phyloP scores from a whole-genome alignment of 2,888 invertebrate genomes.

The Cybosia mesomella region DNA sequence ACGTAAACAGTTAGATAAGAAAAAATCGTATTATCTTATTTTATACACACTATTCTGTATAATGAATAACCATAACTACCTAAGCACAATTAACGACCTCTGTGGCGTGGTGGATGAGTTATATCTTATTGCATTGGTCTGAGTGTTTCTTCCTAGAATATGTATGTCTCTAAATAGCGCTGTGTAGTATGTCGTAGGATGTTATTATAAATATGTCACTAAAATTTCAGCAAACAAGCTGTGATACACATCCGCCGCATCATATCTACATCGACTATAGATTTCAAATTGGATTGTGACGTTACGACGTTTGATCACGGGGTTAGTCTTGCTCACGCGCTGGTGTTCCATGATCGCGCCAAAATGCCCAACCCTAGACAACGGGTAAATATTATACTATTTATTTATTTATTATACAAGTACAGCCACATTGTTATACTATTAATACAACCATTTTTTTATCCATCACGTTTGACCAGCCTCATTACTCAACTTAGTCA shows the following conservation, averaged over 20 bases:
- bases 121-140: too few species aligned
- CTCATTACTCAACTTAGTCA: too few species aligned
- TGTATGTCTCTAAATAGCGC: background rate
- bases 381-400: slow-evolving; percentile 53
- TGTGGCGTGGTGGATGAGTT: too few species aligned
- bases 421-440: too few species aligned
- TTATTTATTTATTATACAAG: too few species aligned
- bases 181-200: background rate
- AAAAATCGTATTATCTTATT: background rate
- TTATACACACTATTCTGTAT: background rate
- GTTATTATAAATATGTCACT: background rate
- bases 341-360: slow-evolving; percentile 78
- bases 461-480: too few species aligned
- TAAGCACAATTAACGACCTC: too few species aligned
- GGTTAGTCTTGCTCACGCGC: slow-evolving; percentile 74
- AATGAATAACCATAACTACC: too few species aligned
- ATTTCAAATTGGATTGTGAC: slow-evolving; percentile 69
- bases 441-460: too few species aligned
- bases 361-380: slow-evolving; percentile 63
- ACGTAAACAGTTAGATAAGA: slow-evolving; percentile 48
- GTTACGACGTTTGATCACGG: slow-evolving; percentile 75
- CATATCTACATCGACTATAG: slow-evolving; percentile 52
- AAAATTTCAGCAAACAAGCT: slow-evolving; percentile 73
- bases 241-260: slow-evolving; percentile 71
- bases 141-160: too few species aligned